Percentiles rank a stretch among this genome's conserved stretches.
These are phyloP conservation scores for Microcebus jonahi DNA, from an alignment of 2,113 vertebrate genomes.

Conservation along the genomic window DNA sequence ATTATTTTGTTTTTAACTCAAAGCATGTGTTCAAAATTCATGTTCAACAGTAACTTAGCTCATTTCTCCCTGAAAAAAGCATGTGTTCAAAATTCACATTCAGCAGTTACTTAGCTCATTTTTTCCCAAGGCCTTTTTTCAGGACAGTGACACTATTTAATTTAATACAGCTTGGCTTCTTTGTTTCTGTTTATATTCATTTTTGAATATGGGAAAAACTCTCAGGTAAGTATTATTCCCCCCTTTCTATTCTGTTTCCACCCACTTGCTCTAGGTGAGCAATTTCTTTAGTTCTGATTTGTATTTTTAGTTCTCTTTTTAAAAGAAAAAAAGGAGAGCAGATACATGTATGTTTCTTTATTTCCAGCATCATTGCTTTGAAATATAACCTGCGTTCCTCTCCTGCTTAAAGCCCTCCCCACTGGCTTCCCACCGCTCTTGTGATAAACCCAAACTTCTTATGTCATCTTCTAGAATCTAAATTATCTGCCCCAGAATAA, in stretches of 20 bases:
- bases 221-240: not conserved
- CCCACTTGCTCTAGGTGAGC: not conserved
- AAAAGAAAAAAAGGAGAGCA: not conserved
- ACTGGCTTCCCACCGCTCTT: not conserved
- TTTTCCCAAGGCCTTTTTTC: not conserved
- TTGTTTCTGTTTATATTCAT: not conserved
- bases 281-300: not conserved
- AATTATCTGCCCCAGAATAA: not conserved
- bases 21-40: not conserved
- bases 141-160: not conserved
- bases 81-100: not conserved
- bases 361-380: not conserved
- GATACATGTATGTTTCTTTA: not conserved
- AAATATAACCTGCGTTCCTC: not conserved
- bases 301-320: not conserved
- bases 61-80: not conserved
- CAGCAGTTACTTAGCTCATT: not conserved
- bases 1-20: conserved; percentile 31
- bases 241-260: not conserved
- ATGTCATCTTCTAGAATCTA: not conserved
- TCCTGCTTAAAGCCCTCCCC: not conserved
- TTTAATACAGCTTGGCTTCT: not conserved
- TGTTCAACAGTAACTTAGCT: not conserved
- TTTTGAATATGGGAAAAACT: not conserved
- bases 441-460: not conserved